Evolutionary conservation across 2,888 invertebrate genomes (phyloP).

Genomic region (Leucania comma): DNA sequence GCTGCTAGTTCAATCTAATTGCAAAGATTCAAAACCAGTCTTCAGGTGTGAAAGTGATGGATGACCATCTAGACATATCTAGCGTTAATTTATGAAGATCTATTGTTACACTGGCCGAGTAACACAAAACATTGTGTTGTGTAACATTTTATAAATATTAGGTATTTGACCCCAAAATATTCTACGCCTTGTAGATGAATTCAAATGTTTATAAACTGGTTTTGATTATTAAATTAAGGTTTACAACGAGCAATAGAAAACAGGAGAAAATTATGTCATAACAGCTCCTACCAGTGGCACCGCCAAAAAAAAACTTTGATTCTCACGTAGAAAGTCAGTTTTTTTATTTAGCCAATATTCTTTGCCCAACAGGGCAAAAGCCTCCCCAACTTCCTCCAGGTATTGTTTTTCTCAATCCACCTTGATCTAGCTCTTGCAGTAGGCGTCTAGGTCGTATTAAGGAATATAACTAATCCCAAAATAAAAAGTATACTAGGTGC

Average conservation of each 20-base stretch:
- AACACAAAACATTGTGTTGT: constrained; percentile 1
- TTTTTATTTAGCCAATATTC: too few relatives aligned
- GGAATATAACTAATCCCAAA: too few relatives aligned
- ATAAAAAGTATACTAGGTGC: too few relatives aligned
- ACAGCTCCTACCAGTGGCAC: too few relatives aligned
- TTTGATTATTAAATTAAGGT: background rate
- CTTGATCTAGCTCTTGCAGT: too few relatives aligned
- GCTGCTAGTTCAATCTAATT: background rate
- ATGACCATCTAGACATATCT: background rate
- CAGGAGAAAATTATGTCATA: background rate
- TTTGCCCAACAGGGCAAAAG: too few relatives aligned
- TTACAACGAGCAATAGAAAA: background rate
- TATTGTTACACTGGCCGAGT: constrained; percentile 18
- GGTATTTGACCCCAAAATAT: constrained; percentile 4
- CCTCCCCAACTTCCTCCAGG: too few relatives aligned
- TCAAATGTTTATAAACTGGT: constrained; percentile 1
- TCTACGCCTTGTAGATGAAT: background rate
- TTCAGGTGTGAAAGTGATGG: constrained; percentile 3
- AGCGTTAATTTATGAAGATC: constrained; percentile 6
- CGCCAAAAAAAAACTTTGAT: too few relatives aligned
- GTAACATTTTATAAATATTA: background rate
- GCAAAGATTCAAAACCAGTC: background rate
- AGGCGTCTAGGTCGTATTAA: too few relatives aligned
- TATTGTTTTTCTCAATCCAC: too few relatives aligned
- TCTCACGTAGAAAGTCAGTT: too few relatives aligned